Conservation (phyloP, 2,888 invertebrate species). For the Sceliomorpha sp. region DNA sequence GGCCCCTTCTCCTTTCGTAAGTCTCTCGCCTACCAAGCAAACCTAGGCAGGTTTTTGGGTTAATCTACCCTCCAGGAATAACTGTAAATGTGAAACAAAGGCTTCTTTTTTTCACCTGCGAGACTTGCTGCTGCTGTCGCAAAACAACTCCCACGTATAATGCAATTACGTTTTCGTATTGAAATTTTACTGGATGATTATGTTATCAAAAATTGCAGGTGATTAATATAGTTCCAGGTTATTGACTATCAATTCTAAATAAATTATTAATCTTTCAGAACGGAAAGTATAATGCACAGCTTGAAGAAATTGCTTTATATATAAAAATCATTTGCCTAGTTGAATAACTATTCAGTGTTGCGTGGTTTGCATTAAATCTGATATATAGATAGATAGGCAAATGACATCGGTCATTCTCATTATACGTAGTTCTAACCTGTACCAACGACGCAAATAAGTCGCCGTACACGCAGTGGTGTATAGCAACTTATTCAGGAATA, state of each 20-base stretch:
- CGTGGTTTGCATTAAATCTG: conserved; percentile 1
- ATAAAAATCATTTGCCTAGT: no score
- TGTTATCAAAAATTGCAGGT: background rate
- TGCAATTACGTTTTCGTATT: conserved; percentile 16
- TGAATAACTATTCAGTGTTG: no score
- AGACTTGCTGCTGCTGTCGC: conserved; percentile 33
- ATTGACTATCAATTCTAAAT: no score
- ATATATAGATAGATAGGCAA: conserved; percentile 13
- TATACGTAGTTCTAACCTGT: conserved; percentile 5
- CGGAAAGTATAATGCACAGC: no score
- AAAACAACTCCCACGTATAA: conserved; percentile 31
- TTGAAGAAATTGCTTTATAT: no score
- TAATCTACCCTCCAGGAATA: conserved; percentile 76
- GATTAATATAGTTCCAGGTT: no score
- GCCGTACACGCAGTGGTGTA: conserved; percentile 17
- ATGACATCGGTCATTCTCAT: conserved; percentile 6
- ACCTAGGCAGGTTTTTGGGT: conserved; percentile 56
- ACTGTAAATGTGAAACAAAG: conserved; percentile 74
- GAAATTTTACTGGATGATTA: conserved; percentile 12
- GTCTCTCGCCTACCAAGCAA: conserved; percentile 45
- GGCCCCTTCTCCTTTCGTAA: conserved; percentile 49
- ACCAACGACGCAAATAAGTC: conserved; percentile 27
- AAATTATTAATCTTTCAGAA: background rate
- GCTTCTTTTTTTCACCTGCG: conserved; percentile 56
- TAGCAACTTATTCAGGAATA: conserved; percentile 27